Percentiles rank a stretch among this genome's conserved stretches.
Conservation (phyloP, 2,797 vertebrate genomes). For the Phrynocephalus forsythii region DNA sequence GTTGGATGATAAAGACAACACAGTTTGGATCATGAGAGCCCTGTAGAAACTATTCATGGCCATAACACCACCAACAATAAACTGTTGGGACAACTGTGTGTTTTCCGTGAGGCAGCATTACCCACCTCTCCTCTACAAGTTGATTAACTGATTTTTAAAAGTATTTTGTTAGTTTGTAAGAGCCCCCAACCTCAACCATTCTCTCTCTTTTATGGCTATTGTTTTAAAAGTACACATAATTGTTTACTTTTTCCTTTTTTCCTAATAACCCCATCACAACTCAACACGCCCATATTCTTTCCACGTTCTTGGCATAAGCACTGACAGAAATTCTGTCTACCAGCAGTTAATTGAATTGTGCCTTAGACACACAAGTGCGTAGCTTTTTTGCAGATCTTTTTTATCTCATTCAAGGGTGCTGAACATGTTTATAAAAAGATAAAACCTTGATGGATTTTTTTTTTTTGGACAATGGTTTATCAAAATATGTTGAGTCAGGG, state of each 20-base stretch:
- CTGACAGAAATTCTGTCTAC: not conserved
- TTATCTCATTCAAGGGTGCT: conserved; percentile 8
- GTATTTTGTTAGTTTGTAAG: conserved; percentile 40
- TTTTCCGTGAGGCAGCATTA: not conserved
- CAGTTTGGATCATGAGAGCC: not conserved
- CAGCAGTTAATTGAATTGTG: conserved; percentile 45
- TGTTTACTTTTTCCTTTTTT: conserved; percentile 8
- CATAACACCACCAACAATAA: not conserved
- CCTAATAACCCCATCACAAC: conserved; percentile 4
- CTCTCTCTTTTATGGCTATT: conserved; percentile 26
- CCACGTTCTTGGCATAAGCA: conserved; percentile 16
- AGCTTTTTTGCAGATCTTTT: conserved; percentile 7
- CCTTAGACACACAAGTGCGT: conserved; percentile 38
- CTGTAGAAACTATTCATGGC: conserved; percentile 8
- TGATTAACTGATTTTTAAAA: conserved; percentile 34
- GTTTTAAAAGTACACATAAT: conserved; percentile 3
- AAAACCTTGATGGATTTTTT: not conserved
- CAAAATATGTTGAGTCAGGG: not conserved
- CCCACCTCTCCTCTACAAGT: conserved; percentile 10
- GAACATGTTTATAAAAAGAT: not conserved
- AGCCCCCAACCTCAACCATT: conserved; percentile 28
- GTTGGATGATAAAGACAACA: not conserved
- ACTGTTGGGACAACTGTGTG: not conserved
- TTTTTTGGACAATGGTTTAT: not conserved
- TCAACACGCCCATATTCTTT: conserved; percentile 19